phyloP scores from a whole-genome alignment of 1,140 invertebrate genomes.

The Cydia splendana region DNA sequence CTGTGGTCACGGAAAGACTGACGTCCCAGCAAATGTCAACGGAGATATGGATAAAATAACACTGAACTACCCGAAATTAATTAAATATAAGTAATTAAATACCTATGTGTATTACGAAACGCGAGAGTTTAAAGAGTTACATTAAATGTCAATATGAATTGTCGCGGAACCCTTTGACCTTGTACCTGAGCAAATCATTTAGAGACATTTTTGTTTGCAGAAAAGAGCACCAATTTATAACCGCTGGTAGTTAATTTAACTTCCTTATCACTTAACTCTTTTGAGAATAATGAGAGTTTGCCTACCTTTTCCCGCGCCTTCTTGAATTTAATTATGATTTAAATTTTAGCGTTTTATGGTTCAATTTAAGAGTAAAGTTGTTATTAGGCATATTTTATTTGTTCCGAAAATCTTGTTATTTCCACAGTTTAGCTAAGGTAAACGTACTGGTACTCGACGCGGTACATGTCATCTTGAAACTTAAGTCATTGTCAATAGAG shows the following conservation, averaged over 20 bases:
- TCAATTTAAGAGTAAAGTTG: not conserved
- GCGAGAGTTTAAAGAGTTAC: too few relatives aligned
- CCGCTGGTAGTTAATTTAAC: slow-evolving; percentile 50
- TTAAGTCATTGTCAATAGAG: too few relatives aligned
- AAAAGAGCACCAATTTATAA: slow-evolving; percentile 50
- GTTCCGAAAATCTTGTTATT: too few relatives aligned
- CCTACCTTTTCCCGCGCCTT: slow-evolving; percentile 7
- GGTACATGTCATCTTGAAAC: too few relatives aligned
- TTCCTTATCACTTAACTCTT: slow-evolving; percentile 52
- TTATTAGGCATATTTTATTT: not conserved
- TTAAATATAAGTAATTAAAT: too few relatives aligned
- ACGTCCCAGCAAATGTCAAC: too few relatives aligned
- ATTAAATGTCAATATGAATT: not conserved
- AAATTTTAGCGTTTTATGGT: not conserved
- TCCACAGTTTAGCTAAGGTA: too few relatives aligned
- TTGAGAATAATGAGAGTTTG: slow-evolving; percentile 32
- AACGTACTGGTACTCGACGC: too few relatives aligned
- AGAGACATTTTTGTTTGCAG: slow-evolving; percentile 35
- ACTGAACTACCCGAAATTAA: too few relatives aligned
- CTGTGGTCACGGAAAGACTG: too few relatives aligned
- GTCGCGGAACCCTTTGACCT: slow-evolving; percentile 12
- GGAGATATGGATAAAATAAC: too few relatives aligned
- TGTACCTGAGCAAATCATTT: slow-evolving; percentile 25
- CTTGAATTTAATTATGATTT: not conserved
- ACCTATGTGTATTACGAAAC: too few relatives aligned